Evolutionary conservation across 2,113 vertebrate genomes (phyloP).

Genomic region (Phalacrocorax carbo): DNA sequence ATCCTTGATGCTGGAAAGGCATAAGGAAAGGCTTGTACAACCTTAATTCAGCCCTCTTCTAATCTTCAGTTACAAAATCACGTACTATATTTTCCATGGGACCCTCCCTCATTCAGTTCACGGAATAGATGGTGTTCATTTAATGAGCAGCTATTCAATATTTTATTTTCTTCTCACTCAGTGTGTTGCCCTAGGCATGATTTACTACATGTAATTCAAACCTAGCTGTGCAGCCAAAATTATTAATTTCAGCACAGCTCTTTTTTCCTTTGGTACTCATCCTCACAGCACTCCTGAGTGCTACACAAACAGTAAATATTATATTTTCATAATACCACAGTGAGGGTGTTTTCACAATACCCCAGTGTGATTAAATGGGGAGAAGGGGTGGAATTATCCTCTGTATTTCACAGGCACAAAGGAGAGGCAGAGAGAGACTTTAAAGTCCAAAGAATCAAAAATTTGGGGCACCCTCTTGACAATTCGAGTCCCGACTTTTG

Average conservation of each 20-base stretch:
- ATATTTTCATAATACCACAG: slow-evolving; percentile 35
- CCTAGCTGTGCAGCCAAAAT: slow-evolving; percentile 51
- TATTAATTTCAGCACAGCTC: slow-evolving; percentile 38
- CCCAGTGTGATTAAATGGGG: not conserved
- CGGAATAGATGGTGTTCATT: not conserved
- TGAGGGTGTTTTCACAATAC: slow-evolving; percentile 23
- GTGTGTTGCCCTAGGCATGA: slow-evolving; percentile 61
- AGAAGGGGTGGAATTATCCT: not conserved
- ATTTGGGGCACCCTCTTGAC: not conserved
- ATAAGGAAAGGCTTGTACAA: not conserved
- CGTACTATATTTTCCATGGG: slow-evolving; percentile 7
- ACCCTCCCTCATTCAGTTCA: slow-evolving; percentile 34
- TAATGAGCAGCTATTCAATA: slow-evolving; percentile 66
- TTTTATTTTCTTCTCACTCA: slow-evolving; percentile 66
- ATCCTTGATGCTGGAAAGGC: not conserved
- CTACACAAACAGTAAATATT: slow-evolving; percentile 49
- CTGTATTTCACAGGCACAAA: not conserved
- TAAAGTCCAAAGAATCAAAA: not conserved
- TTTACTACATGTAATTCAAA: slow-evolving; percentile 66
- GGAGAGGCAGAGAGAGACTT: not conserved
- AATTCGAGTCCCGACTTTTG: not conserved
- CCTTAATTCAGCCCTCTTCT: not conserved
- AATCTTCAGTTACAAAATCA: slow-evolving; percentile 39
- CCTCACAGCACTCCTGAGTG: slow-evolving; percentile 47
- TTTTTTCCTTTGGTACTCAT: slow-evolving; percentile 58